Base-by-base conservation (phyloP, 2,113 vertebrate genomes). In the Columba livia region DNA sequence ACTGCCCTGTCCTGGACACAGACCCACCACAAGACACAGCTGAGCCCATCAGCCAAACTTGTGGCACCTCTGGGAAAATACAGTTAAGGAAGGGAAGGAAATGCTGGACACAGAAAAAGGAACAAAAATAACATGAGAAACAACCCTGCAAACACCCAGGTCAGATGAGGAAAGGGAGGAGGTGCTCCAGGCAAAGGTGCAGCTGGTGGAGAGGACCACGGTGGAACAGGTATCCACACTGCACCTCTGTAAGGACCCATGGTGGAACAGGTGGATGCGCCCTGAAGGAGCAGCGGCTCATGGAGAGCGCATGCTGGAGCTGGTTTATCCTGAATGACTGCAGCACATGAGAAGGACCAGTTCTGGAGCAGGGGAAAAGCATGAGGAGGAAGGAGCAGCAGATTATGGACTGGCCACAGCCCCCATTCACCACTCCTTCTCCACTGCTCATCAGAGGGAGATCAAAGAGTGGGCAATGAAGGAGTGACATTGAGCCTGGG, bases 351-450 rank as follows among this genome's bases (percentile, higher is more conserved):
- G 14, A 56, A 82, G 23, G 10, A 51, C 25, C 5, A 36, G 42
- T 0, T 0, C 8, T 38, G 36, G 14, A 47, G 8, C 6, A 71
- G 29, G 7, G 15, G 28, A 40, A 61, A 75, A 56, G 15, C 12
- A 9, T 40, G 12, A 60, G 18, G 29, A 67, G 11, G 15, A 50
- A 88, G 31, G 34, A 78, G 18, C 0, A 0, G 14, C 21, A 65
- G 31, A 6, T 47, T 25, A 4, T 9, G 8, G 16, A 42, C 4
- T 5, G 6, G n/a, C 6, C 9, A 9, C 5, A 5, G 6, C 16
- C 4, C 12, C 44, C 11, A 7, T 51, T 47, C 21, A 6, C 11
- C 17, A 3, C 26, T 3, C 7, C 9, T 0, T 8, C 40, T 54
- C 25, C 21, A 15, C 31, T 1, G 3, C n/a, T 79, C 26, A 5